These are phyloP conservation scores for Nipponacmea schrenckii DNA, from an alignment of 2,888 invertebrate genomes.

Conservation along the genomic window DNA sequence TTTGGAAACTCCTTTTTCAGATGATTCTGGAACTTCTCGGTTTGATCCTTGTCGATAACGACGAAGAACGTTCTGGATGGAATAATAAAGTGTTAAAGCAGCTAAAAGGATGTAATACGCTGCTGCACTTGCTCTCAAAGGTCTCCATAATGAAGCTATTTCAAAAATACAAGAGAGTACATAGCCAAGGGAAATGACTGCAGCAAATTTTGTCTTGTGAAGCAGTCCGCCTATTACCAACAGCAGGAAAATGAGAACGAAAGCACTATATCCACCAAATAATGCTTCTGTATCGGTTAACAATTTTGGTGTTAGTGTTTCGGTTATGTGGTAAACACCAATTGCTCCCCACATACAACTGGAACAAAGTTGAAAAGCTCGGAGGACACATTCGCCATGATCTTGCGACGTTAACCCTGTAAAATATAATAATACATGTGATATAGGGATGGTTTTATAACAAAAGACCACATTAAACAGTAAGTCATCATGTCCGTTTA, in stretches of 20 bases:
- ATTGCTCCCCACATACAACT: conserved; percentile 40
- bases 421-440: background rate
- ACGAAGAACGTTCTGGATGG: conserved; percentile 24
- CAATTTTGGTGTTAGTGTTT: conserved; percentile 19
- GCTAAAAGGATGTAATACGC: conserved; percentile 41
- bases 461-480: background rate
- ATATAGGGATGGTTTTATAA: too few species aligned
- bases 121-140: conserved; percentile 34
- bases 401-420: conserved; percentile 41
- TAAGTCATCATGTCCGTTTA: background rate
- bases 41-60: conserved; percentile 23
- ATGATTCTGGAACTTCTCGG: background rate
- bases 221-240: conserved; percentile 32
- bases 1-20: conserved; percentile 16
- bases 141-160: conserved; percentile 39
- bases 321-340: conserved; percentile 37
- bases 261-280: conserved; percentile 42
- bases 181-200: conserved; percentile 36
- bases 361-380: conserved; percentile 37
- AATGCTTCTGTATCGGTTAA: conserved; percentile 33
- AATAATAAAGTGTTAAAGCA: conserved; percentile 31
- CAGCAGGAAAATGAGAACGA: conserved; percentile 37
- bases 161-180: conserved; percentile 40
- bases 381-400: conserved; percentile 29
- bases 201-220: conserved; percentile 32